Conservation (phyloP, 2,113 vertebrate genomes). For the Calidris pygmaea region DNA sequence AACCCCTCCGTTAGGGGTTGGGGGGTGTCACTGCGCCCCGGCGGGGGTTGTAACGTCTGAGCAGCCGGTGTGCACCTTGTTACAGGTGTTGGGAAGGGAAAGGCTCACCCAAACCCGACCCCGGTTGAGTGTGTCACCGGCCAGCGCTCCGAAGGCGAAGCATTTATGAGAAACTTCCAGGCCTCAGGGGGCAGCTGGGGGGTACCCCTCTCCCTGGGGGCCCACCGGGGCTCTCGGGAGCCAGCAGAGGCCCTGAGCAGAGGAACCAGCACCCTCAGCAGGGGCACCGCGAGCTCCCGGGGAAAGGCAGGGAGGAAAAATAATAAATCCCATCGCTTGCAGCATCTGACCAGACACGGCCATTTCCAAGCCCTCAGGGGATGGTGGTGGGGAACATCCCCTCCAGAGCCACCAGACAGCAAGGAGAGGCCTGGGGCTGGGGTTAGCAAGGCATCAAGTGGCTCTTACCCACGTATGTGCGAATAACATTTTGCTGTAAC, state of each 20-base stretch:
- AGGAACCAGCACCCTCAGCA: accelerated
- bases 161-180: neutral
- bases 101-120: no score
- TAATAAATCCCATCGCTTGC: no score
- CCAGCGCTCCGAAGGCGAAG: no score
- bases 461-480: accelerated
- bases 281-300: no score
- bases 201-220: no score
- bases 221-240: accelerated
- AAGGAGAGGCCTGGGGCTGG: no score
- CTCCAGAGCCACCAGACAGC: neutral
- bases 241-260: neutral
- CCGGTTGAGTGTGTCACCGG: no score
- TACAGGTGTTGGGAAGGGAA: neutral
- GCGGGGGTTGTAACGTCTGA: no score
- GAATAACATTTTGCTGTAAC: neutral
- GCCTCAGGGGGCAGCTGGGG: neutral
- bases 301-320: neutral
- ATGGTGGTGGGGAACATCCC: neutral
- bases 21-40: no score
- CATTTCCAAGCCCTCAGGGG: accelerated
- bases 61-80: no score
- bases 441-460: accelerated
- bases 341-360: accelerated
- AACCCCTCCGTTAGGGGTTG: neutral